These are phyloP conservation scores for Entomobrya proxima DNA, from an alignment of 2,888 invertebrate genomes.

Conservation along the genomic window DNA sequence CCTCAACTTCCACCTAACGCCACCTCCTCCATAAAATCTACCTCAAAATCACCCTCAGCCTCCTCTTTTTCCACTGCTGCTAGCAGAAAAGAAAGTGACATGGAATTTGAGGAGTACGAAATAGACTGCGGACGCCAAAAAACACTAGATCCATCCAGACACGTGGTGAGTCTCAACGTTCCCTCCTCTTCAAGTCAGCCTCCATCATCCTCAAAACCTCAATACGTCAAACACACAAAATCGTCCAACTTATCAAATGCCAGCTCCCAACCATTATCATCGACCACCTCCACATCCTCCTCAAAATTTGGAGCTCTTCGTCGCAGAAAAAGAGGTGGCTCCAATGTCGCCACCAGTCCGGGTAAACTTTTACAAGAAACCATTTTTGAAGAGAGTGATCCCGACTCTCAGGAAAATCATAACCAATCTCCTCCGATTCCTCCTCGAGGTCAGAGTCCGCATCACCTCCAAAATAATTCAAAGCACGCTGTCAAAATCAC, in stretches of 20 bases:
- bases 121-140: background rate
- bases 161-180: constrained; percentile 32
- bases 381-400: constrained; percentile 73
- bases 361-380: constrained; percentile 73
- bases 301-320: constrained; percentile 73
- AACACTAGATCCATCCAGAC: constrained; percentile 5
- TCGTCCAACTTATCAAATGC: background rate
- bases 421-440: background rate
- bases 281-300: constrained; percentile 11
- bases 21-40: background rate
- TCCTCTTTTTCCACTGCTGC: too few relatives aligned
- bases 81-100: constrained; percentile 32
- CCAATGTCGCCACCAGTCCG: constrained; percentile 32
- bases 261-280: background rate
- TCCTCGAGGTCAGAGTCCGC: constrained; percentile 27
- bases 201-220: background rate
- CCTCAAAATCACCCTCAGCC: background rate
- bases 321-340: constrained; percentile 64
- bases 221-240: constrained; percentile 51
- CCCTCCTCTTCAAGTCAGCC: background rate
- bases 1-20: background rate
- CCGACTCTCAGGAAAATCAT: background rate
- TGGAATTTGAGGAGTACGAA: constrained; percentile 60
- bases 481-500: constrained; percentile 74
- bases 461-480: constrained; percentile 10